phyloP scores from a whole-genome alignment of 2,888 invertebrate genomes.

The Melolontha melolontha region DNA sequence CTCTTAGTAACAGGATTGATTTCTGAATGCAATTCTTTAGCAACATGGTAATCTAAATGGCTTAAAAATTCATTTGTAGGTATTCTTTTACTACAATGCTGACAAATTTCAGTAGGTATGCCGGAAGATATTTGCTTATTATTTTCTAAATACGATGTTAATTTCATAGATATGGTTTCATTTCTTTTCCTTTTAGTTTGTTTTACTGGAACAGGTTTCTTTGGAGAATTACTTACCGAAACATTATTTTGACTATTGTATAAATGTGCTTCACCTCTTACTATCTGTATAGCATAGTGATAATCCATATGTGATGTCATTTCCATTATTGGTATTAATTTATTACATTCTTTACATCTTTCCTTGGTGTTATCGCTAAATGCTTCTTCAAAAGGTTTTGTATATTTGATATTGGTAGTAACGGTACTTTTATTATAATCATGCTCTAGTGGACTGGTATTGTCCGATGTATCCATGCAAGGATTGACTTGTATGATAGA shows the following conservation, averaged over 20 bases:
- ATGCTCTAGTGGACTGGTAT: not conserved
- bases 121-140: constrained; percentile 48
- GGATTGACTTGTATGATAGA: not conserved
- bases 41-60: constrained; percentile 88
- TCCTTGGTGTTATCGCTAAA: constrained; percentile 60
- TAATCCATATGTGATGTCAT: constrained; percentile 84
- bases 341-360: constrained; percentile 78
- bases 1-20: constrained; percentile 64
- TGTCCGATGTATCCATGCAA: not conserved
- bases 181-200: constrained; percentile 45
- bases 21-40: constrained; percentile 79
- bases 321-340: constrained; percentile 71
- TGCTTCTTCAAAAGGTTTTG: not conserved
- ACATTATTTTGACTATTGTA: constrained; percentile 43
- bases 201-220: constrained; percentile 44
- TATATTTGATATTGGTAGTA: not conserved
- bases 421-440: not conserved
- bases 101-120: constrained; percentile 65
- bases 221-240: constrained; percentile 33
- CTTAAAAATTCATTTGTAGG: constrained; percentile 70
- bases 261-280: constrained; percentile 56
- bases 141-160: constrained; percentile 53
- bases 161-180: constrained; percentile 40
- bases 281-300: constrained; percentile 76
- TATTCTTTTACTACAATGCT: constrained; percentile 75